These are phyloP conservation scores for Luscinia luscinia DNA, from an alignment of 2,797 vertebrate species.

Conservation along the genomic window DNA sequence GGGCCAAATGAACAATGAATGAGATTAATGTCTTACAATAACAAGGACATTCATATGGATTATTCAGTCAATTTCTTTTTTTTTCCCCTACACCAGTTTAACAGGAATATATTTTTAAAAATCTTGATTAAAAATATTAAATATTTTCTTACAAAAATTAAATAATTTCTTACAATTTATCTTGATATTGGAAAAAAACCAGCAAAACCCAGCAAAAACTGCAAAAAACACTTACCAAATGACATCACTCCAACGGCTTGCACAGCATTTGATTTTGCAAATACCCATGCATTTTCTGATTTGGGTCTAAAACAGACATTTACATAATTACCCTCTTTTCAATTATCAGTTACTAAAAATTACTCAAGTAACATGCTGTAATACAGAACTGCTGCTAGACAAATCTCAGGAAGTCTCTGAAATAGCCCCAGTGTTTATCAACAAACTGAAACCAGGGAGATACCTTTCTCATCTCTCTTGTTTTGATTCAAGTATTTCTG, in stretches of 20 bases:
- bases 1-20: neutral
- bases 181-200: neutral
- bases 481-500: neutral
- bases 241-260: constrained; percentile 95
- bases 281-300: constrained; percentile 88
- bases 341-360: neutral
- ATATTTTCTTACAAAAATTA: neutral
- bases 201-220: neutral
- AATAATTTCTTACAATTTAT: neutral
- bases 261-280: constrained; percentile 89
- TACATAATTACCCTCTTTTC: neutral
- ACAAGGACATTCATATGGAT: neutral
- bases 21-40: neutral
- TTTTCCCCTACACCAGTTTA: neutral
- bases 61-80: neutral
- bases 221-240: constrained; percentile 86
- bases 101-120: neutral
- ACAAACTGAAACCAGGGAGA: neutral
- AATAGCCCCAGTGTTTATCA: neutral
- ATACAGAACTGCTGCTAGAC: neutral
- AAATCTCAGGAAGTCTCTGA: neutral
- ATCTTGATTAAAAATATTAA: neutral
- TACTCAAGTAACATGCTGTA: neutral
- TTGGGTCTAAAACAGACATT: constrained; percentile 78
- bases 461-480: neutral